Conservation (phyloP, 92 coral and sea anemone species). For the Zoanthus gigantus region DNA sequence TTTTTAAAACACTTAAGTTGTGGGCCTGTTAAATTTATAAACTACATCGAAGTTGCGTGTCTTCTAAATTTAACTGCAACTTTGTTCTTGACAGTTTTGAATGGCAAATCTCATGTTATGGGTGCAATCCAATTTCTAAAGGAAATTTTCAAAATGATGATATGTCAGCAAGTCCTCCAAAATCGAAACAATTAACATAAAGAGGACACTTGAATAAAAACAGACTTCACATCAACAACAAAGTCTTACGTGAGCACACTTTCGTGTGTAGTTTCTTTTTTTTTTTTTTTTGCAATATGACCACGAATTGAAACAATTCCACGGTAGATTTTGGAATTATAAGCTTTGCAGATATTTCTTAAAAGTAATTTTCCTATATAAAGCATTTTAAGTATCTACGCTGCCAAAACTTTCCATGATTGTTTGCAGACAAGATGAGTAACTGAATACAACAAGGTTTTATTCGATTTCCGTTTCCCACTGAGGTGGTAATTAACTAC, state of each 20-base stretch:
- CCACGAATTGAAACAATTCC: not conserved
- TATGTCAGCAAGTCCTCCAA: slow-evolving; percentile 37
- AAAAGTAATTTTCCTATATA: not conserved
- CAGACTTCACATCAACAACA: not conserved
- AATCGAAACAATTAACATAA: slow-evolving; percentile 31
- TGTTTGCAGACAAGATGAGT: slow-evolving; percentile 14
- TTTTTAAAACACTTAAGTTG: too few species aligned
- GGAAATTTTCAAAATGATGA: slow-evolving; percentile 43
- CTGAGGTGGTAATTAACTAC: slow-evolving; percentile 39
- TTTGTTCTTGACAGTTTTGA: not conserved
- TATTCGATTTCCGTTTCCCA: slow-evolving; percentile 34
- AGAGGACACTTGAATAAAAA: slow-evolving; percentile 15
- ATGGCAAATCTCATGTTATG: not conserved
- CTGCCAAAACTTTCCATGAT: not conserved
- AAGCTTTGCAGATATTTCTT: not conserved
- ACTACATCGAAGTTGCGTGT: not conserved
- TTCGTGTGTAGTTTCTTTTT: too few species aligned
- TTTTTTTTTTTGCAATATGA: not conserved
- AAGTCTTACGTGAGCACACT: not conserved
- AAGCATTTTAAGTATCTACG: not conserved
- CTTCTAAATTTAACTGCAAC: not conserved
- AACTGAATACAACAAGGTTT: slow-evolving; percentile 7
- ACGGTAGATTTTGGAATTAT: not conserved
- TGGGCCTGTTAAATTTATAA: not conserved
- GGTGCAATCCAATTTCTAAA: slow-evolving; percentile 41